Base-by-base conservation (phyloP, 2,888 invertebrate species). In the Melieria picta region DNA sequence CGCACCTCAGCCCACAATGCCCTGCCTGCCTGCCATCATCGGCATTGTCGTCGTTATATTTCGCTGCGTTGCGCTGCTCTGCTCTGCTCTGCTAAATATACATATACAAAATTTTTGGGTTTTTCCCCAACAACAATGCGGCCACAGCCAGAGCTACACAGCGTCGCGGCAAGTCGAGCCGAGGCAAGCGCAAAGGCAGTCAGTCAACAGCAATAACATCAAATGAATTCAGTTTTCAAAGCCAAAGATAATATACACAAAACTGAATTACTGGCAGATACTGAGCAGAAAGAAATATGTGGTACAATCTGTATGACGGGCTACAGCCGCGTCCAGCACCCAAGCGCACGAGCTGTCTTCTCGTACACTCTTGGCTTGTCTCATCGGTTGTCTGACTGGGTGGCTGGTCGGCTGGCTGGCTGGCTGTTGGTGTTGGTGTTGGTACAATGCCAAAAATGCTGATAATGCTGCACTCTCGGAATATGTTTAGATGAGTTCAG, bases 61-160 rank as follows among this genome's bases (percentile, higher is more conserved):
- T 63, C 45, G 68, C 43, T 71, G 60, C 52, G 30, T 10, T 50
- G 57, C 70, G 64, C 55, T 3, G 30, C 72, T 47, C 62, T 72
- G 69, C 42, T 69, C 65, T 69, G 52, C 68, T 74, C 67, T 67
- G 67, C 72, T 77, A 77, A 76, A 78, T 76, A 76, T 75, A 78
- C 30, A 30, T 30, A 30, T 30, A 75, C 30, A 77, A 72, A 66
- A 75, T 75, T 77, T 77, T 78, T 77, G 75, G 78, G 77, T 77
- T 78, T 78, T 78, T 75, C 76, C 76, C 74, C 72, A 76, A 75
- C 67, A 72, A 55, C 62, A 66, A 56, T 11, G 50, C 52, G 16
- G 52, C 42, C 57, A n/a, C 13, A 11, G 52, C 61, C 11, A 45
- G 16, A 50, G 50, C 68, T 72, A 50, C 60, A 69, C 72, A 30